A percentile compares a stretch with the other conserved stretches of the same genome.
Evolutionary conservation across 2,888 invertebrate species (phyloP).

Genomic region (Tachina lurida): DNA sequence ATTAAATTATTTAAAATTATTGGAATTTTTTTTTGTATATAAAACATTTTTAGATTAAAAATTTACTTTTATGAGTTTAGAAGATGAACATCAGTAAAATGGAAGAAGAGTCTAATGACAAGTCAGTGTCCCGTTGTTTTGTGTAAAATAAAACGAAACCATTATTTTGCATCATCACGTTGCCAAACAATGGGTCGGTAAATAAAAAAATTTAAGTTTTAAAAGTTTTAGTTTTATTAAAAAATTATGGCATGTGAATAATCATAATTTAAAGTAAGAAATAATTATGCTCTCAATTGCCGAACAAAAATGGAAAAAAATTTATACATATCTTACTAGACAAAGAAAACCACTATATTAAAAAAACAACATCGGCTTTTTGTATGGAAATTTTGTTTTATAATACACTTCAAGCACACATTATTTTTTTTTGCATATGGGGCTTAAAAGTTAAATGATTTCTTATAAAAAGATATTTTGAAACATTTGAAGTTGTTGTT

Average conservation of each 20-base stretch:
- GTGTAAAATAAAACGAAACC: neutral
- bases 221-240: neutral
- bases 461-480: neutral
- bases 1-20: conserved; percentile 16
- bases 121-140: conserved; percentile 4
- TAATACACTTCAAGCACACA: no score
- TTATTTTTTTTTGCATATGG: no score
- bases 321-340: no score
- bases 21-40: neutral
- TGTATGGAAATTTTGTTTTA: no score
- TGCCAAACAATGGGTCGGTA: neutral
- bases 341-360: no score
- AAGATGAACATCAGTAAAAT: conserved; percentile 15
- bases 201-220: neutral
- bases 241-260: neutral
- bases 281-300: no score
- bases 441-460: no score
- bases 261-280: no score
- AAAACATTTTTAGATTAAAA: conserved; percentile 22
- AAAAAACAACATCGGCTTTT: no score
- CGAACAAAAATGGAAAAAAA: no score
- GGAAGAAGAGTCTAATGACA: conserved; percentile 33
- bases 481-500: no score
- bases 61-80: conserved; percentile 26
- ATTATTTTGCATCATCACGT: neutral